A percentile compares a stretch with the other conserved stretches of the same genome.
phyloP scores from a whole-genome alignment of 1,140 invertebrate genomes.

The Platorchestia sp. region DNA sequence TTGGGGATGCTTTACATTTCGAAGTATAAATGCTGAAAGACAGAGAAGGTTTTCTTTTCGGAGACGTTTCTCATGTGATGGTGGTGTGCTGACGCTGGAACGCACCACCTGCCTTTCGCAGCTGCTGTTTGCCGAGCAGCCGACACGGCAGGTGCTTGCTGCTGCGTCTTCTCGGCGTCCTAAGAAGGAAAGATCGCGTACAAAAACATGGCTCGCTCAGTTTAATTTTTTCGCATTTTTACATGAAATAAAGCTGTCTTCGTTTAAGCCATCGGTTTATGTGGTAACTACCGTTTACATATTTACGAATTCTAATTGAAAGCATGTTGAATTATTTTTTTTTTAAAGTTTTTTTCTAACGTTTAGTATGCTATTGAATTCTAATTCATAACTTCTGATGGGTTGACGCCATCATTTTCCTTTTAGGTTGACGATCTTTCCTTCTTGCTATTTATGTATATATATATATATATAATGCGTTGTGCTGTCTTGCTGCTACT shows the following conservation, averaged over 20 bases:
- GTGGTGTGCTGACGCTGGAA: neutral
- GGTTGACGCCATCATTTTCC: neutral
- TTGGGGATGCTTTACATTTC: neutral
- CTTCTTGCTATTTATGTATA: neutral
- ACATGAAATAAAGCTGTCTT: neutral
- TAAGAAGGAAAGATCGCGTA: neutral
- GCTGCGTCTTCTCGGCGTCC: neutral
- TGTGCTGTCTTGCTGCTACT: neutral
- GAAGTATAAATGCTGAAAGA: neutral
- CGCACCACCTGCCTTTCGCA: neutral
- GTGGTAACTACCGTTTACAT: neutral
- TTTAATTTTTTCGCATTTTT: neutral
- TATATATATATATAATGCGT: too few species aligned
- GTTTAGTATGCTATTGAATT: neutral
- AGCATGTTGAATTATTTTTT: neutral
- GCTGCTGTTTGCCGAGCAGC: conserved; percentile 27
- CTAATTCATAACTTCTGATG: neutral
- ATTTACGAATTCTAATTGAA: neutral
- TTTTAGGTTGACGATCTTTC: neutral
- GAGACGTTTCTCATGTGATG: neutral
- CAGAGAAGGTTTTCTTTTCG: neutral
- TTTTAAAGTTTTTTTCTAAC: too few species aligned
- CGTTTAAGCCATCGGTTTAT: neutral
- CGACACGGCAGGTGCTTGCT: neutral
- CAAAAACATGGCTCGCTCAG: neutral